Evolutionary conservation across 2,113 vertebrate genomes (phyloP), one percentile per base, ranked within the genome.

Genomic region (Himantopus leucocephalus): DNA sequence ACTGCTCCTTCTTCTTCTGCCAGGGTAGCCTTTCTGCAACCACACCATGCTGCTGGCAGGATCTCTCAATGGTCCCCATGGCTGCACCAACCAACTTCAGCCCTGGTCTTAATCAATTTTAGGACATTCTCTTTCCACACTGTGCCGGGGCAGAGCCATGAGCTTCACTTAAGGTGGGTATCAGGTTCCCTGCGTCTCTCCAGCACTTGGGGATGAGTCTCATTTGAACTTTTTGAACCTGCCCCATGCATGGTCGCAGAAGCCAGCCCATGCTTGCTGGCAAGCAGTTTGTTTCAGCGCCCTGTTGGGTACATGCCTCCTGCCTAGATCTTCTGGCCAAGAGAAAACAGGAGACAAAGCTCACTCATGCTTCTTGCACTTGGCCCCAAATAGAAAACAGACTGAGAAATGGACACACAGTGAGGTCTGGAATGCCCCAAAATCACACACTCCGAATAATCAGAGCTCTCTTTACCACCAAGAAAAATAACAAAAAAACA

Each of bases 331-430:
- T 58, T 26, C 85, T 60, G 43, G 67, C 23, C 74, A 63, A 77
- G 37, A 14, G 37, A 72, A 67, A 72, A 68, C 0, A 7, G 50
- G 59, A 71, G 23, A 37, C 17, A 18, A 60, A 89, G 10, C 14
- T 73, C 53, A 52, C 39, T 59, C 1, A 0, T 21, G 45, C 45
- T 76, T 56, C n/a, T 77, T 78, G 48, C 11, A 9, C 29, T 75
- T 67, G 14, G 18, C 34, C 29, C 8, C 14, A 89, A 24, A 76
- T 8, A 73, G 41, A 53, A 79, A 66, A 48, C n/a, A 68, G 48
- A 52, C 16, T 4, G 12, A 71, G 39, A 70, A 76, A 80, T 0
- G 0, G 63, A 66, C 5, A 8, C 27, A 35, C 0, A 4, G 21
- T 29, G 23, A 66, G 41, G 12, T 47, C 37, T 85, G 67, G 23